These are phyloP conservation scores for Cervus canadensis DNA, from an alignment of 2,113 vertebrate species.

Conservation along the genomic window DNA sequence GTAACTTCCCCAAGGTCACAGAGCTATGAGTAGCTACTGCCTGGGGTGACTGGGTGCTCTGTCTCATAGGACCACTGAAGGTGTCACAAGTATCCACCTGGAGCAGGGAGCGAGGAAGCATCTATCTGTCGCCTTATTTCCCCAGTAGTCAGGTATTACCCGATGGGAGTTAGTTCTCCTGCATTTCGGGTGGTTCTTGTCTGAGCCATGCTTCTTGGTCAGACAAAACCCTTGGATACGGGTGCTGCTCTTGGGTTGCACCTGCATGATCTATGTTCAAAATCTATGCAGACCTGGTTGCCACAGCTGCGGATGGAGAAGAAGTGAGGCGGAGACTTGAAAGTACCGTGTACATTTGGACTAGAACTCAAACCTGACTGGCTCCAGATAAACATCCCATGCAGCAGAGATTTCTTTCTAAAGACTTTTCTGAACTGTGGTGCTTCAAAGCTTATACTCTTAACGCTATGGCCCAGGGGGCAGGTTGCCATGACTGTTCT, in stretches of 20 bases:
- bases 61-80: neutral
- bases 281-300: neutral
- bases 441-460: neutral
- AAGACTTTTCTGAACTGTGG: neutral
- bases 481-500: neutral
- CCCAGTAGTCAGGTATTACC: neutral
- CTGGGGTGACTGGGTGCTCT: neutral
- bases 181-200: neutral
- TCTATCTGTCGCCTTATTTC: neutral
- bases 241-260: neutral
- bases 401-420: neutral
- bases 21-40: neutral
- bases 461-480: neutral
- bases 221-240: neutral
- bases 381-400: neutral
- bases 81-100: neutral
- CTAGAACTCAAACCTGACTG: neutral
- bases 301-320: neutral
- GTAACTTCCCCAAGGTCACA: neutral
- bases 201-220: neutral
- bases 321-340: neutral
- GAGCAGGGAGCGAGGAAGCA: neutral
- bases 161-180: neutral
- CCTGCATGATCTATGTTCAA: neutral
- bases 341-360: neutral